A percentile compares a stretch with the other conserved stretches of the same genome.
phyloP scores from a whole-genome alignment of 2,888 invertebrate species.

The Liopterus haemorrhoidalis region DNA sequence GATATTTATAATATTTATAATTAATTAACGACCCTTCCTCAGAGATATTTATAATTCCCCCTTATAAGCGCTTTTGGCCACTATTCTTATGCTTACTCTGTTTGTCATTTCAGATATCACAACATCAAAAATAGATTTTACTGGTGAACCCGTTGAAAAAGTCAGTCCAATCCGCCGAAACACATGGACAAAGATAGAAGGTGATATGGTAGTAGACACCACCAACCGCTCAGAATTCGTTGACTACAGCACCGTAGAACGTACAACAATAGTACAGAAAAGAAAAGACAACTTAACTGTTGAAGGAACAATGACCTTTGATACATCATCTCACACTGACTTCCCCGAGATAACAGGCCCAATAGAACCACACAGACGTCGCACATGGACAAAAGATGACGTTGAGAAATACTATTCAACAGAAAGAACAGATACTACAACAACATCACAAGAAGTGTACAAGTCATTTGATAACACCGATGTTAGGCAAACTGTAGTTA shows the following conservation, averaged over 20 bases:
- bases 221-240: conserved; percentile 62
- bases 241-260: conserved; percentile 55
- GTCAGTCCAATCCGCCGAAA: conserved; percentile 63
- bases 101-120: conserved; percentile 56
- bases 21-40: background rate
- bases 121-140: conserved; percentile 63
- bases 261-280: conserved; percentile 54
- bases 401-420: conserved; percentile 63
- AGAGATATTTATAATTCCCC: background rate
- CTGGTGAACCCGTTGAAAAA: conserved; percentile 60
- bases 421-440: conserved; percentile 51
- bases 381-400: conserved; percentile 69
- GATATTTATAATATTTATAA: background rate
- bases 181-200: conserved; percentile 73
- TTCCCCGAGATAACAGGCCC: conserved; percentile 55
- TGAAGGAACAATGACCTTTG: conserved; percentile 63
- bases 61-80: too few relatives aligned
- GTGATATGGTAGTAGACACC: conserved; percentile 65
- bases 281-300: conserved; percentile 61
- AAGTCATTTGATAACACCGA: conserved; percentile 57
- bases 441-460: conserved; percentile 59
- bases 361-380: conserved; percentile 54
- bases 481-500: conserved; percentile 44
- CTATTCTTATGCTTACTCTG: background rate
- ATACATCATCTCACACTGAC: conserved; percentile 59